Conservation (phyloP, 2,797 vertebrate species). For the Petrocephalus schoutedeni region DNA sequence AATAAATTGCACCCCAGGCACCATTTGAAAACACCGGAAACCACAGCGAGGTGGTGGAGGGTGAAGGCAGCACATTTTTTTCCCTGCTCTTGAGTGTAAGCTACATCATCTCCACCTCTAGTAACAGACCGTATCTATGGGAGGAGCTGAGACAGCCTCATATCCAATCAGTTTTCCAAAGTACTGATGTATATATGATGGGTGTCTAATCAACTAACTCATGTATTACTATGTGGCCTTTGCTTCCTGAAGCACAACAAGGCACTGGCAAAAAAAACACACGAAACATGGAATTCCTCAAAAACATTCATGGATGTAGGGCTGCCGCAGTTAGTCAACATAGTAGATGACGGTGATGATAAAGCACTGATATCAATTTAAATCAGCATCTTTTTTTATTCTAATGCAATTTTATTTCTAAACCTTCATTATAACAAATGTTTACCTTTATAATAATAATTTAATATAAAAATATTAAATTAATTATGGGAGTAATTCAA, state of each 20-base stretch:
- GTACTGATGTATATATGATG: neutral
- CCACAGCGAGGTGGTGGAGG: neutral
- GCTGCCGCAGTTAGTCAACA: too few species aligned
- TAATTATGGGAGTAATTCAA: too few species aligned
- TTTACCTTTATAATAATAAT: too few species aligned
- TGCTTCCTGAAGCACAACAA: neutral
- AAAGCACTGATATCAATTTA: too few species aligned
- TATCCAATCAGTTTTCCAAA: neutral
- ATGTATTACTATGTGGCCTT: neutral
- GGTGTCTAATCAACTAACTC: neutral
- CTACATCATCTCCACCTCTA: neutral
- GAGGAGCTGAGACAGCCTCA: neutral
- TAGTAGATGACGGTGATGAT: too few species aligned
- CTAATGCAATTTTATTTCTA: too few species aligned
- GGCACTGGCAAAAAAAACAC: neutral
- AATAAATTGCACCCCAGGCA: neutral
- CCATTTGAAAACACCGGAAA: conserved; percentile 9
- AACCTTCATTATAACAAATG: too few species aligned
- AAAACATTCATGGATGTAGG: neutral
- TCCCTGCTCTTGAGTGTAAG: neutral
- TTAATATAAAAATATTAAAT: too few species aligned
- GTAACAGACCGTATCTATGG: neutral
- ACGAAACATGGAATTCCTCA: neutral
- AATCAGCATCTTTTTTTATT: too few species aligned
- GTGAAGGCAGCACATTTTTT: neutral